Percentiles rank a stretch among this genome's conserved stretches.
Conservation (phyloP, 2,888 invertebrate genomes). For the Scaptomyza flava region DNA sequence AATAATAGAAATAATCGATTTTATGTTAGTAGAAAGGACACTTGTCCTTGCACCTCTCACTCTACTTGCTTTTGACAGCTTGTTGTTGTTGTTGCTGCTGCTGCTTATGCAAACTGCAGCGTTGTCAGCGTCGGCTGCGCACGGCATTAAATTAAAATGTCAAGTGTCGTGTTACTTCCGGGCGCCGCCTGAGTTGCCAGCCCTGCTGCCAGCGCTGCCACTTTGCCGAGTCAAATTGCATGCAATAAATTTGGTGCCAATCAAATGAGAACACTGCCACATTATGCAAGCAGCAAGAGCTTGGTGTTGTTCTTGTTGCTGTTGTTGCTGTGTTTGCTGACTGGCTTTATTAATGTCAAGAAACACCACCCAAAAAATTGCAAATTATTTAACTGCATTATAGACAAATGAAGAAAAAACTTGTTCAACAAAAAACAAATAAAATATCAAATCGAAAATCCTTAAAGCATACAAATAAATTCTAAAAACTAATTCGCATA, state of each 20-base stretch:
- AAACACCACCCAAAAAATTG: background rate
- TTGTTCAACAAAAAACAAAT: too few relatives aligned
- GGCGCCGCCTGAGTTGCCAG: constrained; percentile 66
- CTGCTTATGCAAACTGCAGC: constrained; percentile 31
- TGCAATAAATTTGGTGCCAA: constrained; percentile 78
- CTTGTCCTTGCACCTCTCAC: constrained; percentile 15
- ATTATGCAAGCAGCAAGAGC: constrained; percentile 56
- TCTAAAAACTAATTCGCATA: constrained; percentile 31
- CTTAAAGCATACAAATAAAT: background rate
- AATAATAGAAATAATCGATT: constrained; percentile 55
- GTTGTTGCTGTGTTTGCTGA: constrained; percentile 6
- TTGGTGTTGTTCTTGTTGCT: constrained; percentile 21
- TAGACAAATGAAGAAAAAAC: background rate
- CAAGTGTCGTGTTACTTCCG: constrained; percentile 80
- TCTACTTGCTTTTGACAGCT: constrained; percentile 25
- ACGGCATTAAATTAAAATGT: constrained; percentile 79
- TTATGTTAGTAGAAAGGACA: constrained; percentile 16
- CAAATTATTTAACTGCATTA: background rate
- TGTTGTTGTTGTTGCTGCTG: constrained; percentile 19
- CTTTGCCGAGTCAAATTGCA: constrained; percentile 74
- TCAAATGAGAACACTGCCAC: constrained; percentile 67
- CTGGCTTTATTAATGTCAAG: constrained; percentile 36
- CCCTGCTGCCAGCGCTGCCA: constrained; percentile 41
- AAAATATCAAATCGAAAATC: background rate
- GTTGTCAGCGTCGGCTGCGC: constrained; percentile 61